Percentiles rank a stretch among this genome's conserved stretches.
These are phyloP conservation scores for Laticauda laticaudata DNA, from an alignment of 2,113 vertebrate species.

Conservation along the genomic window DNA sequence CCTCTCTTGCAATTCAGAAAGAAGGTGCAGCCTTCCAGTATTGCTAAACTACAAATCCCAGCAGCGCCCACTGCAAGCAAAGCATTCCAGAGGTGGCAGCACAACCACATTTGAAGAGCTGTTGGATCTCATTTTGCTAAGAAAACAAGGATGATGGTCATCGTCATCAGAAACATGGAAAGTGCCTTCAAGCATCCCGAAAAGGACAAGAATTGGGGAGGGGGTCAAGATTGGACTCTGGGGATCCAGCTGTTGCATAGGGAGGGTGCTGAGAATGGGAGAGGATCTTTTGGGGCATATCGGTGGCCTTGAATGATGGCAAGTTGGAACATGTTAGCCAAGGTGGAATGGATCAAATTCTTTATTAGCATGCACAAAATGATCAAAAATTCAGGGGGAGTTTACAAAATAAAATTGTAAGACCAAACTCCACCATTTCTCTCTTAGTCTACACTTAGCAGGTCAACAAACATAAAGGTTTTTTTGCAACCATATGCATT, in stretches of 20 bases:
- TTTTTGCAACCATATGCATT: background rate
- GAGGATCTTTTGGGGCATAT: background rate
- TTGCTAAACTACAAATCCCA: background rate
- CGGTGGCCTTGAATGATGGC: no score
- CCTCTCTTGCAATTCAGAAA: background rate
- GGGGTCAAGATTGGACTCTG: background rate
- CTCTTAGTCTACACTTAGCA: background rate
- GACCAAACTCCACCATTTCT: background rate
- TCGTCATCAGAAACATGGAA: background rate
- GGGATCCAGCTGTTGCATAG: background rate
- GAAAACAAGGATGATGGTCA: background rate
- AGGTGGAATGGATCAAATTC: background rate
- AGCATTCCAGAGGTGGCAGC: background rate
- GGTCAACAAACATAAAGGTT: background rate
- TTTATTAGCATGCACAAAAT: background rate
- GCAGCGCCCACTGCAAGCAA: background rate
- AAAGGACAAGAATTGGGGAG: background rate
- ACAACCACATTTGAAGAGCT: background rate
- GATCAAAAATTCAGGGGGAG: background rate
- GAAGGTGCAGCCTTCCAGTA: background rate
- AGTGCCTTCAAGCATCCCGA: background rate
- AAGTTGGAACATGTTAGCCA: background rate
- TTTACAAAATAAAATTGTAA: background rate
- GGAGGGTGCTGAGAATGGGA: background rate
- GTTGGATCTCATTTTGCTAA: background rate